A percentile compares a stretch with the other conserved stretches of the same genome.
Conservation (phyloP, 1,140 invertebrate species). For the Magallana ariakensis region DNA sequence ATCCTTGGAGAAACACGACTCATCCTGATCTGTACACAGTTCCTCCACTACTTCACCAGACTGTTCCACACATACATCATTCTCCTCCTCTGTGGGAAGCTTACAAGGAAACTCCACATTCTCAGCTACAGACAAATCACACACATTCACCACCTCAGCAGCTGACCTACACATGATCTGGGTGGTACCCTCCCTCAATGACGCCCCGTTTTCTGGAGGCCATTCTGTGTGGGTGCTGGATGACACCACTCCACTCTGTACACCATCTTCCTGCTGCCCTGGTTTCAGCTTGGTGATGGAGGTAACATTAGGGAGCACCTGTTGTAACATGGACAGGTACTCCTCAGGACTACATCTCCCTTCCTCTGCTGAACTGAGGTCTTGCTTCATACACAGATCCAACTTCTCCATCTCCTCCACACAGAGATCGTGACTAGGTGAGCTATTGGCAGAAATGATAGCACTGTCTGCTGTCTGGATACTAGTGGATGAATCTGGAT, state of each 20-base stretch:
- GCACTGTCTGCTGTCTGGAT: conserved; percentile 3
- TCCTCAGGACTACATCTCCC: conserved; percentile 9
- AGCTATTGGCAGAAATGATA: neutral
- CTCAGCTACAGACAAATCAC: conserved; percentile 25
- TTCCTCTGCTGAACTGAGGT: conserved; percentile 6
- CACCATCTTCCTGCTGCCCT: neutral
- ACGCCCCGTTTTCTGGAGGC: neutral
- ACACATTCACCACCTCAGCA: neutral
- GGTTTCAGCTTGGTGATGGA: conserved; percentile 14
- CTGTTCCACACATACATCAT: neutral
- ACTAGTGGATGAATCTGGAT: neutral
- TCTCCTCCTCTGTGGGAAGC: neutral
- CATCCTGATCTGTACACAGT: neutral
- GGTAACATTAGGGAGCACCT: conserved; percentile 6
- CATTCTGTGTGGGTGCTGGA: neutral
- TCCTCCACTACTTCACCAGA: neutral
- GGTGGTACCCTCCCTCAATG: neutral
- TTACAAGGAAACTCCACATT: conserved; percentile 10
- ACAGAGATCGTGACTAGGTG: neutral
- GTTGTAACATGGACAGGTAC: conserved; percentile 7
- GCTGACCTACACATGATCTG: neutral
- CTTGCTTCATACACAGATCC: neutral
- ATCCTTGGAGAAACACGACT: neutral
- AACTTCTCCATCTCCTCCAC: neutral
- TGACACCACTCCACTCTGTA: neutral